Evolutionary conservation across 2,113 vertebrate species (phyloP).

Genomic region (Pomatostomus ruficeps): DNA sequence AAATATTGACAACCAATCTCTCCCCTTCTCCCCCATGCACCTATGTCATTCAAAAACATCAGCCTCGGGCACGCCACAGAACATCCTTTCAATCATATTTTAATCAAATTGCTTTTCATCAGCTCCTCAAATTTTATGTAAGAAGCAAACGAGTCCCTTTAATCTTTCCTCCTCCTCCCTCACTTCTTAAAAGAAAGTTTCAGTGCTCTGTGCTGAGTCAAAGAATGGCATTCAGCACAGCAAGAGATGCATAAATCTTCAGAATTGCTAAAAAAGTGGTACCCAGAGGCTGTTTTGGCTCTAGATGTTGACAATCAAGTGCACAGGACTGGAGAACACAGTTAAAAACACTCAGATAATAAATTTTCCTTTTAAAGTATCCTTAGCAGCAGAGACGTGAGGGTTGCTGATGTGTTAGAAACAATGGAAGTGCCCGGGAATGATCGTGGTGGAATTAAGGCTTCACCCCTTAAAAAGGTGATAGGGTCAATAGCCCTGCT

Average conservation of each 20-base stretch:
- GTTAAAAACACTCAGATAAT: conserved; percentile 2
- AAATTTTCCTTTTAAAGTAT: conserved; percentile 21
- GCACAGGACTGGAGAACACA: neutral
- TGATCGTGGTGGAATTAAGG: neutral
- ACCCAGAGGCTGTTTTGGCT: conserved; percentile 29
- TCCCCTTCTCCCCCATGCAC: neutral
- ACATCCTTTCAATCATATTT: conserved; percentile 28
- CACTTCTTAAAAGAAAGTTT: conserved; percentile 16
- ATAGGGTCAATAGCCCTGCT: neutral
- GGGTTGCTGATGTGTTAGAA: neutral
- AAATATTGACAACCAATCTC: neutral
- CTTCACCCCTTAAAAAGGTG: neutral
- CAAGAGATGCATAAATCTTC: conserved; percentile 38
- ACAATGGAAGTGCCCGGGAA: neutral
- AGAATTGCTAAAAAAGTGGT: conserved; percentile 25
- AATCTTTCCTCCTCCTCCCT: conserved; percentile 14
- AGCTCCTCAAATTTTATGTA: conserved; percentile 12
- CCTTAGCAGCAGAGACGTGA: neutral
- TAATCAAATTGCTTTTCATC: conserved; percentile 11
- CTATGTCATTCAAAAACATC: neutral
- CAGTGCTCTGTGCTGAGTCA: neutral
- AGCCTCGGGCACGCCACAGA: neutral
- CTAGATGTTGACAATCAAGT: conserved; percentile 36
- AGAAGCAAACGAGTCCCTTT: neutral
- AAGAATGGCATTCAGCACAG: conserved; percentile 3